phyloP scores from a whole-genome alignment of 2,113 vertebrate genomes.

The Rana temporaria region DNA sequence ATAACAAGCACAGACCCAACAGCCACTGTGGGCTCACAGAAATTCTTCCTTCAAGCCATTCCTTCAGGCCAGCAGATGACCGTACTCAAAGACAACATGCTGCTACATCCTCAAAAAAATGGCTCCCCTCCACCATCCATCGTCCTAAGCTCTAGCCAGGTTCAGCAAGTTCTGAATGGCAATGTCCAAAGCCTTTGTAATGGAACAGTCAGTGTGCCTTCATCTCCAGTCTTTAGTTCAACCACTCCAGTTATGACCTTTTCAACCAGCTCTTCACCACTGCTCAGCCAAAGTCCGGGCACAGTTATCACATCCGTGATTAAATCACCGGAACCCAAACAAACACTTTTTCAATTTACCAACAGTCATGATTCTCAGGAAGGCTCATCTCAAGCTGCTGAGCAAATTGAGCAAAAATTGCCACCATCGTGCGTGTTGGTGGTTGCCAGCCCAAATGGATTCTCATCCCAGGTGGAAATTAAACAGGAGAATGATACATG shows the following conservation, averaged over 20 bases:
- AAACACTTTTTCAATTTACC: conserved; percentile 21
- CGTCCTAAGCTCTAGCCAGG: conserved; percentile 72
- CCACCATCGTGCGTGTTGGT: conserved; percentile 79
- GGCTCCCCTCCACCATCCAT: conserved; percentile 72
- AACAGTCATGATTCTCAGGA: conserved; percentile 63
- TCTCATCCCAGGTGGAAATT: conserved; percentile 69
- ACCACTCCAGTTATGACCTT: conserved; percentile 75
- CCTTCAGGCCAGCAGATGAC: conserved; percentile 80
- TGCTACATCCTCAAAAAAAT: conserved; percentile 73
- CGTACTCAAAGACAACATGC: conserved; percentile 81
- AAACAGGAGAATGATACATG: conserved; percentile 73
- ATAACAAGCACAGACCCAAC: conserved; percentile 79
- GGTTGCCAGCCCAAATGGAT: conserved; percentile 71
- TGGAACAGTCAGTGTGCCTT: conserved; percentile 69
- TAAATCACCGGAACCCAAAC: conserved; percentile 80
- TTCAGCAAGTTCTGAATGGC: conserved; percentile 76
- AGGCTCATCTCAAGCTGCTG: conserved; percentile 50
- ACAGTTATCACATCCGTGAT: conserved; percentile 83
- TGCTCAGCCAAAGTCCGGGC: conserved; percentile 73
- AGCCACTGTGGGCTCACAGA: conserved; percentile 69
- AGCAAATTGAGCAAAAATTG: conserved; percentile 65
- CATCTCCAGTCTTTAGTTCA: conserved; percentile 69
- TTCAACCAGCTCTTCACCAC: conserved; percentile 74
- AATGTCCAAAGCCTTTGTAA: conserved; percentile 76
- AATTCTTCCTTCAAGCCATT: conserved; percentile 84